phyloP scores from a whole-genome alignment of 2,797 vertebrate species.

The Danio kyathit region DNA sequence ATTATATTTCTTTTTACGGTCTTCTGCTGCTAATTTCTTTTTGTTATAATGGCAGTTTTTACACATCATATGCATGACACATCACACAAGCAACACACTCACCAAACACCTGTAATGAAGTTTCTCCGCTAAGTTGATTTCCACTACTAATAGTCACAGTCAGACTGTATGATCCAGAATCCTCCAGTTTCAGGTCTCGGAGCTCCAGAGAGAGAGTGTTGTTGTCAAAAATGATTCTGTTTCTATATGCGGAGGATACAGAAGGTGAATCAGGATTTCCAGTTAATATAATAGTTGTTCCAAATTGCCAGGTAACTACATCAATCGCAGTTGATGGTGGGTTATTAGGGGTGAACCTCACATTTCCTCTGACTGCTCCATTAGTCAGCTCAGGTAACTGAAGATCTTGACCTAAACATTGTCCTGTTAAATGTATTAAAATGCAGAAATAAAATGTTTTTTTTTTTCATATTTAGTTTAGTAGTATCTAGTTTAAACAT shows the following conservation, averaged over 20 bases:
- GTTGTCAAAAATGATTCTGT: background rate
- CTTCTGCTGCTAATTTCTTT: too few relatives aligned
- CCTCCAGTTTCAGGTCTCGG: background rate
- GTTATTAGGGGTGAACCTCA: background rate
- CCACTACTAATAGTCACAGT: accelerated
- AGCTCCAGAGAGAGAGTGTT: background rate
- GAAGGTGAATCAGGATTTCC: accelerated
- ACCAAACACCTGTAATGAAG: background rate
- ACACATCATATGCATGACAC: too few relatives aligned
- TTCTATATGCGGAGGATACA: accelerated
- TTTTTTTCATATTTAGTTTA: too few relatives aligned
- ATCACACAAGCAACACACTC: too few relatives aligned
- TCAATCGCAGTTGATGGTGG: background rate
- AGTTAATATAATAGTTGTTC: accelerated
- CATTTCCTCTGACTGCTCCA: background rate
- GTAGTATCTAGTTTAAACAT: too few relatives aligned
- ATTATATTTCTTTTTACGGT: too few relatives aligned
- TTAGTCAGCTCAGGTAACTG: background rate
- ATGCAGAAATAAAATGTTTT: too few relatives aligned
- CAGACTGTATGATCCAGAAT: background rate
- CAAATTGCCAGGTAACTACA: accelerated
- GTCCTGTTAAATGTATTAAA: background rate
- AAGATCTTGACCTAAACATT: background rate
- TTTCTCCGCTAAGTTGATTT: accelerated
- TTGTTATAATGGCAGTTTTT: too few relatives aligned